These are phyloP conservation scores for Bombus difficillimus DNA, from an alignment of 1,140 invertebrate species.

Conservation along the genomic window DNA sequence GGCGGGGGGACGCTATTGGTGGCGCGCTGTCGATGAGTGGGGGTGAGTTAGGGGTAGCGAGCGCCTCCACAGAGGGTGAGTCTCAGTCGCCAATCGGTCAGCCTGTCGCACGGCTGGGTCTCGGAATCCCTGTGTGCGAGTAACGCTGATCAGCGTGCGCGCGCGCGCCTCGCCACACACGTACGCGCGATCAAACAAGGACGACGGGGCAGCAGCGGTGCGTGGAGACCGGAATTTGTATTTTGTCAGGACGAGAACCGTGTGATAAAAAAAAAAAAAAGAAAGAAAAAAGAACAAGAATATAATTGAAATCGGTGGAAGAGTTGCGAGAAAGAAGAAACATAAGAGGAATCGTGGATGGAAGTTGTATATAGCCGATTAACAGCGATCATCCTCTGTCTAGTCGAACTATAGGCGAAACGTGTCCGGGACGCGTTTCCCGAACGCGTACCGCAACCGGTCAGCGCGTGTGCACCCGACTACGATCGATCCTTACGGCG, in stretches of 20 bases:
- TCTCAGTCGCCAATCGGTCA: conserved; percentile 77
- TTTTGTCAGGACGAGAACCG: not conserved
- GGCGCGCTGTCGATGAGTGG: conserved; percentile 34
- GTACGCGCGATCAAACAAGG: not conserved
- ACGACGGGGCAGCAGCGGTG: not conserved
- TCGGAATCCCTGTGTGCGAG: conserved; percentile 20
- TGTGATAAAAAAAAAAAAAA: too few species aligned
- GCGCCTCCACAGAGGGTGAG: conserved; percentile 74
- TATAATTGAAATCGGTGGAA: not conserved
- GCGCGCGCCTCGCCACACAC: conserved; percentile 22
- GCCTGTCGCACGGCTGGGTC: conserved; percentile 71
- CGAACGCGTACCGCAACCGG: conserved; percentile 63
- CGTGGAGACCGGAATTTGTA: not conserved
- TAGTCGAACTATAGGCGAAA: not conserved
- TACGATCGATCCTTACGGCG: conserved; percentile 67
- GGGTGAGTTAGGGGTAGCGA: conserved; percentile 68
- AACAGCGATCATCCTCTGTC: not conserved
- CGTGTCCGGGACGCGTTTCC: conserved; percentile 40
- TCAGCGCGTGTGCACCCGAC: conserved; percentile 65
- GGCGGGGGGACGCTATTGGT: conserved; percentile 4
- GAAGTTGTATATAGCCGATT: not conserved
- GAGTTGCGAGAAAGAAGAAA: too few species aligned
- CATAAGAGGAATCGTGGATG: not conserved
- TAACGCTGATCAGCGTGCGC: conserved; percentile 23
- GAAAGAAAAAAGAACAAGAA: too few species aligned